Evolutionary conservation across 2,888 invertebrate species (phyloP).

Genomic region (Ophion slaviceki): DNA sequence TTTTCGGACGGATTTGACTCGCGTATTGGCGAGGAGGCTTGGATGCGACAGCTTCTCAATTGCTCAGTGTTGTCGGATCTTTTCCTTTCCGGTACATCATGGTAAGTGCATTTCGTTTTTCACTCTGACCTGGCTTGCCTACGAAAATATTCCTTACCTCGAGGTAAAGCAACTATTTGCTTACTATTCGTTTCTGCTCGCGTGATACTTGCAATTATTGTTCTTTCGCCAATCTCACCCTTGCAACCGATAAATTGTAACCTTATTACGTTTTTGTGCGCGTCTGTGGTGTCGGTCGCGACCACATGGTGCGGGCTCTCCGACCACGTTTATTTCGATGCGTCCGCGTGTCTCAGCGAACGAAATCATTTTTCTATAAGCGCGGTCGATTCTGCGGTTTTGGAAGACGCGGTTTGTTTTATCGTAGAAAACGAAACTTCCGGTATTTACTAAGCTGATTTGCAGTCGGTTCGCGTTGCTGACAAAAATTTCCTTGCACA

Average conservation of each 20-base stretch:
- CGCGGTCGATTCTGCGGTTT: no score
- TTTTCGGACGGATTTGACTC: slow-evolving; percentile 36
- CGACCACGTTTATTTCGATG: slow-evolving; percentile 31
- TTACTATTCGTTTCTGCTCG: neutral
- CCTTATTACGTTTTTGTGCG: slow-evolving; percentile 49
- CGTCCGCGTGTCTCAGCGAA: neutral
- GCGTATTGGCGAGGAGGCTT: slow-evolving; percentile 7
- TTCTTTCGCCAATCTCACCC: slow-evolving; percentile 1
- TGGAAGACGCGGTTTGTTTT: no score
- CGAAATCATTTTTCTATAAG: slow-evolving; percentile 12
- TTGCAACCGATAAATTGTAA: slow-evolving; percentile 58
- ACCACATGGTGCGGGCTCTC: slow-evolving; percentile 69
- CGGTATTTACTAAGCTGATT: no score
- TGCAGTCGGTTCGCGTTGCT: no score
- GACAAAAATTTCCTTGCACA: no score
- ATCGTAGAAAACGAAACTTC: no score
- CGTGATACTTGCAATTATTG: slow-evolving; percentile 1
- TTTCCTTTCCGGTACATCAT: slow-evolving; percentile 78
- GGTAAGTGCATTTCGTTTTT: slow-evolving; percentile 72
- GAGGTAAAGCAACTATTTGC: slow-evolving; percentile 30
- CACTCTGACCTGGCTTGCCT: slow-evolving; percentile 58
- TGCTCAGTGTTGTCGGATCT: slow-evolving; percentile 67
- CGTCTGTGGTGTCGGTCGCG: neutral
- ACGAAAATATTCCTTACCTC: slow-evolving; percentile 44
- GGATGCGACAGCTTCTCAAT: slow-evolving; percentile 49